These are phyloP conservation scores for Paramormyrops hopkinsi DNA, from an alignment of 2,797 vertebrate genomes.

Conservation along the genomic window DNA sequence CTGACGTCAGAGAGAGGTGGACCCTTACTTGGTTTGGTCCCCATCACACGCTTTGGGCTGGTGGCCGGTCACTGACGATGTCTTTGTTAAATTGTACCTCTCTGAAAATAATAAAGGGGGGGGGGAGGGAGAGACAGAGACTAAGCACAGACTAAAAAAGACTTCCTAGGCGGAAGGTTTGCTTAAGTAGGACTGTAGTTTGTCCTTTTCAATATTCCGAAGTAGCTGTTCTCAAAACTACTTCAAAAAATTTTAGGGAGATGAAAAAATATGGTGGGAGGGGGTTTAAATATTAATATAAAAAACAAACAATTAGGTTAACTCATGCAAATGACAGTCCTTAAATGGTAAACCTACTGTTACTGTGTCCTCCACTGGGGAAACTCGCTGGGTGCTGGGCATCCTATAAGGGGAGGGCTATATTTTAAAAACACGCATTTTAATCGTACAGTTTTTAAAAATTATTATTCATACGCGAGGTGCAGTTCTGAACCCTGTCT, in stretches of 20 bases:
- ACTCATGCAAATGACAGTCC: not conserved
- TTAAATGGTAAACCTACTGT: slow-evolving; percentile 72
- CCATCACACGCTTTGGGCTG: slow-evolving; percentile 73
- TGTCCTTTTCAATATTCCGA: not conserved
- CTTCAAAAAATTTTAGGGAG: not conserved
- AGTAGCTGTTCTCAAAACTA: not conserved
- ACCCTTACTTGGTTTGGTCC: slow-evolving; percentile 63
- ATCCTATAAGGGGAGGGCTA: slow-evolving; percentile 61
- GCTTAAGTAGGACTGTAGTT: not conserved
- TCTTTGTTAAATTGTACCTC: slow-evolving; percentile 82
- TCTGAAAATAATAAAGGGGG: slow-evolving; percentile 55
- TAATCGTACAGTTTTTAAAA: not conserved
- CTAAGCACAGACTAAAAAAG: not conserved
- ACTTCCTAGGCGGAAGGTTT: not conserved
- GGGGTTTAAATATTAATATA: not conserved
- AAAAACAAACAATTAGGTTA: not conserved
- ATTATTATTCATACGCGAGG: not conserved
- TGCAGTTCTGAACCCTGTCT: not conserved
- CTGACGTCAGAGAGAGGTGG: not conserved
- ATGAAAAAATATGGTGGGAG: not conserved
- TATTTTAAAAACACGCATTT: not conserved
- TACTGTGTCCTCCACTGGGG: slow-evolving; percentile 81
- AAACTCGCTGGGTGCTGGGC: slow-evolving; percentile 70
- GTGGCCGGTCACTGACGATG: slow-evolving; percentile 72
- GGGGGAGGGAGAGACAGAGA: not conserved